Percentiles rank a stretch among this genome's conserved stretches.
These are phyloP conservation scores for Mythimna lalbum DNA, from an alignment of 2,888 invertebrate genomes.

Conservation along the genomic window DNA sequence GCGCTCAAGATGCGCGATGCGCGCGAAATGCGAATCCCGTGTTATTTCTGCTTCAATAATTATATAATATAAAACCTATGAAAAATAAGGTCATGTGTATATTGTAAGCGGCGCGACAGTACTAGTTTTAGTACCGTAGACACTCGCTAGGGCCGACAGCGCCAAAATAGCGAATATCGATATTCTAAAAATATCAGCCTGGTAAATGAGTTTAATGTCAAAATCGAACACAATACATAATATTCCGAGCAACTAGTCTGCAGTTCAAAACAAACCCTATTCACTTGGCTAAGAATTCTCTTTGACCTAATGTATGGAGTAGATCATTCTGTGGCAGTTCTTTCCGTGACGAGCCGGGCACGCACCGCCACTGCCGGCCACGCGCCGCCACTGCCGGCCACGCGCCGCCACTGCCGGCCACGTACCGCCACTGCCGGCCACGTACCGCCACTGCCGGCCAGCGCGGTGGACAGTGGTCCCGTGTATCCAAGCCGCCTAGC, in stretches of 20 bases:
- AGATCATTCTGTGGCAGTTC: neutral
- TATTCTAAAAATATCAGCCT: too few species aligned
- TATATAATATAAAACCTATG: too few species aligned
- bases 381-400: conserved; percentile 15
- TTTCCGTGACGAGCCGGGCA: neutral
- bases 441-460: conserved; percentile 2
- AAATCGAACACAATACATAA: neutral
- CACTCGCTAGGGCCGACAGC: too few species aligned
- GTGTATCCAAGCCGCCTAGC: conserved; percentile 83
- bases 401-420: conserved; percentile 2
- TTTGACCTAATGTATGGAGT: conserved; percentile 2
- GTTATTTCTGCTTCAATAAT: too few species aligned
- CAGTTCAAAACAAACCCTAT: neutral
- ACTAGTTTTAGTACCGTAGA: too few species aligned
- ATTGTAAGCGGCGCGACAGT: too few species aligned
- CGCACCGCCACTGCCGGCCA: conserved; percentile 3
- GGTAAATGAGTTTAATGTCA: too few species aligned
- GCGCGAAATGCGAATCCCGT: too few species aligned
- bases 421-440: neutral
- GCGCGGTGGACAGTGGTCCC: conserved; percentile 14
- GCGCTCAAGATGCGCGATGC: too few species aligned
- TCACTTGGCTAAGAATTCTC: neutral
- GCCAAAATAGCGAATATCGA: too few species aligned
- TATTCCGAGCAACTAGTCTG: neutral
- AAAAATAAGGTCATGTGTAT: too few species aligned